Base-by-base conservation (phyloP, 2,113 vertebrate genomes). In the Micronisus gabar region DNA sequence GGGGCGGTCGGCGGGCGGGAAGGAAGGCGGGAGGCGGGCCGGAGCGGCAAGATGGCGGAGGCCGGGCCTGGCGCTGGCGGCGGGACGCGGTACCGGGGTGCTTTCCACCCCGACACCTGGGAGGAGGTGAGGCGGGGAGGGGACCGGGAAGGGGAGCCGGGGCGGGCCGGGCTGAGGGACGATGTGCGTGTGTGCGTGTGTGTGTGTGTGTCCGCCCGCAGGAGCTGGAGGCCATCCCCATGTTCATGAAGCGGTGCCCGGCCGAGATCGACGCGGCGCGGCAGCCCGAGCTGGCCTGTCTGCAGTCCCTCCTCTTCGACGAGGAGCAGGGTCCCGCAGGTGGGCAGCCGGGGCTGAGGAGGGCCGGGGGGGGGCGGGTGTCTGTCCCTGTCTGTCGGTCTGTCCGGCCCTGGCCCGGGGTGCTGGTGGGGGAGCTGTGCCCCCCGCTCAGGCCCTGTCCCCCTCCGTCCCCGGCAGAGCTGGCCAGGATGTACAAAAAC, bases 401-500 rank as follows among this genome's bases (percentile, higher is more conserved):
- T 23, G 40, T 7, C 41, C 34, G 7, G 9, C 7, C 17, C 40
- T 38, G 61, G 32, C 43, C 6, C 9, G 59, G 20, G 27, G 38
- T 7, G 18, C 7, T 34, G 19, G 23, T 4, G 40, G 48, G 48
- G n/a, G 34, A 15, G 40, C 90, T 10, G 30, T 7, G 10, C 30
- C 26, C 30, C 15, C 19, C 1, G 4, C 58, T 9, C 19, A 70
- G 56, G 1, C 26, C 36, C 36, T 63, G 66, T 34, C 13, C 27
- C 22, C 8, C 19, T 20, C n/a, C 45, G 0, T 17, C 72, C 55
- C 93, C 92, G n/a, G 22, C 97, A 99, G 99, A 99, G 89, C 98
- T 99, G 97, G 99, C 99, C 56, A 91, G 88, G 76, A 97, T 97
- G 81, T 98, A 99, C 78, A 99, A 99, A 94, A 98, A 99, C 50